phyloP scores from a whole-genome alignment of 2,888 invertebrate genomes.

The Agrochola lota region DNA sequence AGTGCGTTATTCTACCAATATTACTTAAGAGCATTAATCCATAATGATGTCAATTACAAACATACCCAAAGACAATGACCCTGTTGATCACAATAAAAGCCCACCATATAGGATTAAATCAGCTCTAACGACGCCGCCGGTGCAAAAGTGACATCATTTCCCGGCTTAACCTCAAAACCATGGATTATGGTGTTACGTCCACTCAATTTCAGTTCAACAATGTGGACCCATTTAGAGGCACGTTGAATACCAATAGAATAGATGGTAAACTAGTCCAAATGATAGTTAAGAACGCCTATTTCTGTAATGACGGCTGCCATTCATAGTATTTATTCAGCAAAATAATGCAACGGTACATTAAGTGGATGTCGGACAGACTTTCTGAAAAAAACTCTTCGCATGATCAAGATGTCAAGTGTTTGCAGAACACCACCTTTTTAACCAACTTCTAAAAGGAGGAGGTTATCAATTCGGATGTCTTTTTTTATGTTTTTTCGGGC shows the following conservation, averaged over 20 bases:
- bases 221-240: constrained; percentile 22
- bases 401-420: neutral
- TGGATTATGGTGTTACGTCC: constrained; percentile 44
- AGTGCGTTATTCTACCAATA: neutral
- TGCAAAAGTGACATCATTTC: constrained; percentile 23
- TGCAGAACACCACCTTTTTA: neutral
- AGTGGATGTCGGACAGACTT: neutral
- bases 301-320: neutral
- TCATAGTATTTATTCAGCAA: neutral
- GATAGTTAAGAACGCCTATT: neutral
- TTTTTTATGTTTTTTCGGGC: too few relatives aligned
- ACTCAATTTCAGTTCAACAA: constrained; percentile 48
- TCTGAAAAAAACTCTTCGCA: too few relatives aligned
- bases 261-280: constrained; percentile 1
- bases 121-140: constrained; percentile 21
- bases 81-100: constrained; percentile 26
- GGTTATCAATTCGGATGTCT: too few relatives aligned
- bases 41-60: constrained; percentile 11
- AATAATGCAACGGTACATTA: neutral
- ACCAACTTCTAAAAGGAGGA: neutral
- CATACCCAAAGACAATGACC: neutral
- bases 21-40: neutral
- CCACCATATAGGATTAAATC: constrained; percentile 37
- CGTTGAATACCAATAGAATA: constrained; percentile 15
- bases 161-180: constrained; percentile 30